phyloP scores from a whole-genome alignment of 2,113 vertebrate species.

The Hippocampus comes region DNA sequence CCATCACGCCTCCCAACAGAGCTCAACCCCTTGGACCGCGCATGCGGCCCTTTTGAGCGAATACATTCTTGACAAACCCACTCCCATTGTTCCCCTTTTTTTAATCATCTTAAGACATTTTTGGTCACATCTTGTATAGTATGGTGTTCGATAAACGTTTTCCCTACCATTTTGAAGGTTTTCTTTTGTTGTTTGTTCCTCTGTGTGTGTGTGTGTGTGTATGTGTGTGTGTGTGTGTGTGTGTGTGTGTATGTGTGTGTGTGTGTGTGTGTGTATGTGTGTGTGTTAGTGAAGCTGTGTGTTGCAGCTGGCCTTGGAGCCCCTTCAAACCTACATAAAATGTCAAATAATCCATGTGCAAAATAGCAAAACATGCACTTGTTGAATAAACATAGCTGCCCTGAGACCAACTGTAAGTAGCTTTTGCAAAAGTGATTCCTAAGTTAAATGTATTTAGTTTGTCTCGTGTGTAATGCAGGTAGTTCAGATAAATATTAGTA shows the following conservation, averaged over 20 bases:
- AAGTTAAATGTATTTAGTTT: too few relatives aligned
- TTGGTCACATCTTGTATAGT: conserved; percentile 45
- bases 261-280: not conserved
- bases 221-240: not conserved
- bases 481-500: too few relatives aligned
- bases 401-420: not conserved
- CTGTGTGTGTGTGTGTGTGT: not conserved
- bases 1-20: conserved; percentile 92
- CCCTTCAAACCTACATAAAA: not conserved
- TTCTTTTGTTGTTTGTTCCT: conserved; percentile 18
- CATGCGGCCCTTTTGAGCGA: conserved; percentile 87
- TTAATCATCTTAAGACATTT: conserved; percentile 9
- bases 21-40: conserved; percentile 84
- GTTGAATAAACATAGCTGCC: not conserved
- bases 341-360: not conserved
- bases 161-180: conserved; percentile 13
- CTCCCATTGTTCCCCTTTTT: not conserved
- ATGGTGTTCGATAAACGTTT: conserved; percentile 47
- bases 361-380: not conserved
- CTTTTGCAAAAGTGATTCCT: not conserved
- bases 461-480: too few relatives aligned
- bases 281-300: not conserved
- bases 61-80: not conserved
- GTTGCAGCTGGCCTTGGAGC: not conserved
- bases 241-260: not conserved